Evolutionary conservation across 2,113 vertebrate genomes (phyloP).

Genomic region (Syngnathoides biaculeatus): DNA sequence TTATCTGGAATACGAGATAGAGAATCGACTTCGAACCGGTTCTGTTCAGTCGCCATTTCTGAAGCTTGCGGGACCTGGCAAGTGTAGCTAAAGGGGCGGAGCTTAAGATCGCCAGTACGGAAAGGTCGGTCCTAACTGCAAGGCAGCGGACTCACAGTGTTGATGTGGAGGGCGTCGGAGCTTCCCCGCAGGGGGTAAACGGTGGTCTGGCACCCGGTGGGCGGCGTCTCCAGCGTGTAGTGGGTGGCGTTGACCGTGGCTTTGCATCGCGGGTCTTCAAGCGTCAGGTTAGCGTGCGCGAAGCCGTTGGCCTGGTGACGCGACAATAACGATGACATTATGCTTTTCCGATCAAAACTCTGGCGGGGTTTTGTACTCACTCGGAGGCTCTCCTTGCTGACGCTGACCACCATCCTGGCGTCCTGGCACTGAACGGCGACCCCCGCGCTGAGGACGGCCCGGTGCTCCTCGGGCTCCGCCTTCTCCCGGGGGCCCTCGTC

Average conservation of each 20-base stretch:
- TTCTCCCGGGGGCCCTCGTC: constrained; percentile 21
- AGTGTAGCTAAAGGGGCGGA: no score
- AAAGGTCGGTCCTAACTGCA: no score
- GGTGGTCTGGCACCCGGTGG: constrained; percentile 80
- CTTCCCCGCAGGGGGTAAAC: constrained; percentile 51
- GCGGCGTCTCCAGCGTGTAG: constrained; percentile 85
- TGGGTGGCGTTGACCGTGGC: constrained; percentile 87
- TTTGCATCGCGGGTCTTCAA: constrained; percentile 85
- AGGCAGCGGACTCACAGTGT: constrained; percentile 79
- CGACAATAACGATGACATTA: not conserved
- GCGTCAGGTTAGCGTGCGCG: constrained; percentile 79
- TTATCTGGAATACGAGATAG: no score
- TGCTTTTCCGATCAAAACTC: not conserved
- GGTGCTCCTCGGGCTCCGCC: constrained; percentile 76
- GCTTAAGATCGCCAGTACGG: no score
- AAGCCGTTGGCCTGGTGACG: constrained; percentile 74
- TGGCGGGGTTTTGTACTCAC: constrained; percentile 52
- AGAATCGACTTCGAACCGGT: no score
- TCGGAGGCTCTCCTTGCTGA: constrained; percentile 86
- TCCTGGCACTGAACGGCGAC: constrained; percentile 82
- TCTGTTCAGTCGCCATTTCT: no score
- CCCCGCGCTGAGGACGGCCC: constrained; percentile 69
- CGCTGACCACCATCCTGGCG: constrained; percentile 82
- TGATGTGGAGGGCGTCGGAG: constrained; percentile 77
- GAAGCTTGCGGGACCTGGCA: no score